Evolutionary conservation across 2,797 vertebrate genomes (phyloP).

Genomic region (Hydrocynus forskahlii): DNA sequence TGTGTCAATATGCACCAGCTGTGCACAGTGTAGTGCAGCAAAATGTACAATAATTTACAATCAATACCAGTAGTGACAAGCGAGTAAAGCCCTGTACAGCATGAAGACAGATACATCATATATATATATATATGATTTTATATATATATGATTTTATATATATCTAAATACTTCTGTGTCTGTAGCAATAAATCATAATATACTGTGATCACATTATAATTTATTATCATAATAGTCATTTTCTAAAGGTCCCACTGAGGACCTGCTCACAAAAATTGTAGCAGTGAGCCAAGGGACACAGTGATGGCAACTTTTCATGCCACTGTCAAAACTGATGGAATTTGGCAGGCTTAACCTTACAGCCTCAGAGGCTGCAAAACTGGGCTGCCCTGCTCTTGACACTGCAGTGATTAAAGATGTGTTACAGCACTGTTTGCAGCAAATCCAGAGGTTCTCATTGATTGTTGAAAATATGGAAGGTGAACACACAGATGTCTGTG

Average conservation of each 20-base stretch:
- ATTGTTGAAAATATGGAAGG: not conserved
- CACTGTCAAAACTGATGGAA: not conserved
- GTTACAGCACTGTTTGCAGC: not conserved
- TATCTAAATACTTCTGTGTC: not conserved
- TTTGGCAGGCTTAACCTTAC: not conserved
- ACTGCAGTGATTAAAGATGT: not conserved
- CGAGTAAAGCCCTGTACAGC: conserved; percentile 39
- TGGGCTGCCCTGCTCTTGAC: conserved; percentile 8
- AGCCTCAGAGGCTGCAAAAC: not conserved
- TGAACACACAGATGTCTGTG: conserved; percentile 8
- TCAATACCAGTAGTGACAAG: conserved; percentile 32
- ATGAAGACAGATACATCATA: not conserved
- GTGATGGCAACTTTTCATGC: not conserved
- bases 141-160: not conserved
- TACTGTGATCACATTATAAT: not conserved
- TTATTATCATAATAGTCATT: not conserved
- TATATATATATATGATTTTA: not conserved
- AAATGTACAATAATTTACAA: conserved; percentile 45
- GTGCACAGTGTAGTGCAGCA: conserved; percentile 29
- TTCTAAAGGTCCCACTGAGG: not conserved
- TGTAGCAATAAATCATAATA: conserved; percentile 16
- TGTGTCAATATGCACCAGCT: conserved; percentile 13
- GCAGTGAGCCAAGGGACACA: not conserved
- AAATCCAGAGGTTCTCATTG: not conserved
- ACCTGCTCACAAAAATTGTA: not conserved